Base-by-base conservation (phyloP, 1,140 invertebrate species). In the Scylla paramamosain region DNA sequence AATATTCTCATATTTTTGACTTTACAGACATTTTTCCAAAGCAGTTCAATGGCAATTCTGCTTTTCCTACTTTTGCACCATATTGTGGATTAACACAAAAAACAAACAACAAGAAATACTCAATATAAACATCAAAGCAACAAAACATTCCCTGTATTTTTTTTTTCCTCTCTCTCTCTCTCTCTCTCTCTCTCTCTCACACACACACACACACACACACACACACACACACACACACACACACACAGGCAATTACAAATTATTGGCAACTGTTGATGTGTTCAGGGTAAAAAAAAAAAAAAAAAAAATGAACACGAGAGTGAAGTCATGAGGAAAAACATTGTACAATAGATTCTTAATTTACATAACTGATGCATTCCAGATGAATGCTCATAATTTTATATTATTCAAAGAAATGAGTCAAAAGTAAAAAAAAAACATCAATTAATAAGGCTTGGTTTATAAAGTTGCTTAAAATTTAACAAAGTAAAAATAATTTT, bases 261-360 rank as follows among this genome's bases (percentile, higher is more conserved):
- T 91, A 77, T 91, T 91, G 90, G 90, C 90, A 91, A 91, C 90
- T 77, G 52, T 59, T 77, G 29, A 6, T 91, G 52, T 77, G 67
- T 77, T 77, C 52, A 91, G 31, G 16, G 29, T 67, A 32, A 20
- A 45, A 32, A 28, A 29, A 32, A 91, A 32, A 91, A 16, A 67
- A 20, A 32, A 29, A 59, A 59, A n/a, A 0, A n/a, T 91, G 31
- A 77, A 46, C 67, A 91, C 52, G 52, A 29, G 39, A 91, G 7
- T 46, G 16, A 67, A 67, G 29, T 91, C 52, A 48, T 77, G 25
- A 77, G 67, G 67, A n/a, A 67, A 39, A 91, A 39, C 67, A 39
- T 28, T 32, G 31, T 77, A 91, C 10, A 88, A 16, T 39, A 25
- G 46, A 14, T 39, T 32, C 20, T 20, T 32, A 86, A 28, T 86